A percentile compares a stretch with the other conserved stretches of the same genome.
Conservation (phyloP, 1,140 invertebrate genomes). For the Eriocheir sinensis region DNA sequence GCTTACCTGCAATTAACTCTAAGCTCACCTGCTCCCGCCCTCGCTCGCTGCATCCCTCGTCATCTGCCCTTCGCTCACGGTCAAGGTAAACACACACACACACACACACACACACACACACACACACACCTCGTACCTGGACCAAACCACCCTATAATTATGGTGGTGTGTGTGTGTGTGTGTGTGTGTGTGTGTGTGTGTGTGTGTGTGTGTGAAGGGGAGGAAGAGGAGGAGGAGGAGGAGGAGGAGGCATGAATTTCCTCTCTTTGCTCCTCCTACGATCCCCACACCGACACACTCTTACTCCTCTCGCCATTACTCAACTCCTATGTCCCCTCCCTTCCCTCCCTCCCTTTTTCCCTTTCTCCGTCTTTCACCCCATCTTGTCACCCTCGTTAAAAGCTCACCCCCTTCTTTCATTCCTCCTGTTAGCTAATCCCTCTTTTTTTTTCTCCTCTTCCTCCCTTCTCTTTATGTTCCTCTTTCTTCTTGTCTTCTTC, state of each 20-base stretch:
- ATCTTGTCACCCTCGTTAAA: too few species aligned
- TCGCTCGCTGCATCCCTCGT: background rate
- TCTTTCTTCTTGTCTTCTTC: too few species aligned
- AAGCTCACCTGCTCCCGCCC: background rate
- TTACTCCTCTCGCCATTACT: background rate
- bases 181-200: background rate
- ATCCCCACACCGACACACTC: background rate
- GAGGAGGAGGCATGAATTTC: background rate
- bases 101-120: conserved; percentile 6
- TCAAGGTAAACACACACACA: conserved; percentile 1
- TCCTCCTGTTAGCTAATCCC: background rate
- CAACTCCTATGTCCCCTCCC: background rate
- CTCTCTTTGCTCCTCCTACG: too few species aligned
- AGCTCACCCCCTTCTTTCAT: background rate
- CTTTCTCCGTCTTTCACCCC: background rate
- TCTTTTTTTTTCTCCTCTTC: background rate
- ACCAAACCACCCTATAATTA: too few species aligned
- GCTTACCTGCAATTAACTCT: background rate
- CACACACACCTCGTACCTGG: background rate
- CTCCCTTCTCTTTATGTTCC: background rate
- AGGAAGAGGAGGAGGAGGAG: background rate
- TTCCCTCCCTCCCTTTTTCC: background rate
- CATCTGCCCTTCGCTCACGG: background rate
- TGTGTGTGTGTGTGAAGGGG: too few species aligned
- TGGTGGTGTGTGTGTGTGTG: background rate